Evolutionary conservation across 2,888 invertebrate genomes (phyloP), one percentile per base, ranked within the genome.

Genomic region (Danaus chrysippus): DNA sequence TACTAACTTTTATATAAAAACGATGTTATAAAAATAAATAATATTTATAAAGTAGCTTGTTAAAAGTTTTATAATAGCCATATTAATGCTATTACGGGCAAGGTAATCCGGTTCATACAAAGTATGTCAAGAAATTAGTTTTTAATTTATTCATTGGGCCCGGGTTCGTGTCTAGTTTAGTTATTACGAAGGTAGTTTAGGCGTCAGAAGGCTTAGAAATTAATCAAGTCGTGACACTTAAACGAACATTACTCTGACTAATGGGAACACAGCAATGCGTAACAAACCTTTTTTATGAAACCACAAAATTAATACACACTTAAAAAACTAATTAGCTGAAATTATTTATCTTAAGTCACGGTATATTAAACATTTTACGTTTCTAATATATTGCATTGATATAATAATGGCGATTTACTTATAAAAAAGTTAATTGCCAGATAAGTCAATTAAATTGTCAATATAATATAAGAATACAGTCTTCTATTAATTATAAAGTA

Each of bases 101-200:
- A 89, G 89, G 89, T 80, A 79, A 87, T 82, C 88, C 77, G 76
- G 81, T 80, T 76, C 70, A 73, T 77, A 83, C 81, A 79, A 87
- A 87, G 82, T 88, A 79, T 88, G 86, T 86, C 87, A 87, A 89
- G 86, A 88, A 84, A 87, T 88, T 86, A 83, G 80, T 82, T 77
- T 84, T 83, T 87, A 88, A 89, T 88, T 85, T 88, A 89, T 88
- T 88, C 89, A 87, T 87, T 84, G 83, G 76, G 74, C 76, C 76
- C 75, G 73, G 78, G 77, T 82, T 82, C 86, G 82, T 83, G 83
- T 83, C 84, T 84, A 76, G 82, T 82, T 86, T 77, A 77, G 80
- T 81, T 83, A 82, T 81, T 78, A 80, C 76, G 73, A 69, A 74
- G 77, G 78, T 77, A 77, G 78, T 78, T 81, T 60, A 76, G 70